Conservation (phyloP, 2,888 invertebrate genomes). For the Dioctria rufipes region DNA sequence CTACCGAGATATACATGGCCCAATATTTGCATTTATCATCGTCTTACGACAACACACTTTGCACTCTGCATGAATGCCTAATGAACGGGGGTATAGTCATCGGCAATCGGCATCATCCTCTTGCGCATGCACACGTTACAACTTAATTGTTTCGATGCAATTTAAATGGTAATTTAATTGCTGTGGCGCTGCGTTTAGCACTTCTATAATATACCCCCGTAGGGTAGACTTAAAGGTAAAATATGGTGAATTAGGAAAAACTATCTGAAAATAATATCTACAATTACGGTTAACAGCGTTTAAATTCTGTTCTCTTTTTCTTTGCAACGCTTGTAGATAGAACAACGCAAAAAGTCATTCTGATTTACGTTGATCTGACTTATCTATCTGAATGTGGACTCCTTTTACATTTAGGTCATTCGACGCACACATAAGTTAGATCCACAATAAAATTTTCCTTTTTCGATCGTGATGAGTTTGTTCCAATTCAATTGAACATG, state of each 20-base stretch:
- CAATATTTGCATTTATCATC: constrained; percentile 29
- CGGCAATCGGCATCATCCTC: neutral
- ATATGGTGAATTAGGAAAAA: neutral
- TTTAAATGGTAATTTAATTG: constrained; percentile 27
- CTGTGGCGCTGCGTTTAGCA: neutral
- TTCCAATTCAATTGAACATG: constrained; percentile 19
- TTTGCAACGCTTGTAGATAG: too few relatives aligned
- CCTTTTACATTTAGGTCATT: neutral
- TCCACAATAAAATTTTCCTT: constrained; percentile 30
- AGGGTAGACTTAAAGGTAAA: neutral
- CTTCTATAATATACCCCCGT: neutral
- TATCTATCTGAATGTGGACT: neutral
- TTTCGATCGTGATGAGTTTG: constrained; percentile 38
- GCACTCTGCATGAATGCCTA: constrained; percentile 12
- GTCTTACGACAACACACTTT: constrained; percentile 11
- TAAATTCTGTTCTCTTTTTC: too few relatives aligned
- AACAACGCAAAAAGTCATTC: too few relatives aligned
- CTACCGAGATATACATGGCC: neutral
- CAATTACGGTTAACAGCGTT: neutral
- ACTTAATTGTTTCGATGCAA: constrained; percentile 16
- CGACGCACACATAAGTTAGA: constrained; percentile 4
- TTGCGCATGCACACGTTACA: neutral
- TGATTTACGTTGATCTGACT: too few relatives aligned
- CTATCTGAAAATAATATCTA: constrained; percentile 1
- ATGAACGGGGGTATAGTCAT: constrained; percentile 16